Conservation (phyloP, 2,888 invertebrate species). For the Eremobia ochroleuca region DNA sequence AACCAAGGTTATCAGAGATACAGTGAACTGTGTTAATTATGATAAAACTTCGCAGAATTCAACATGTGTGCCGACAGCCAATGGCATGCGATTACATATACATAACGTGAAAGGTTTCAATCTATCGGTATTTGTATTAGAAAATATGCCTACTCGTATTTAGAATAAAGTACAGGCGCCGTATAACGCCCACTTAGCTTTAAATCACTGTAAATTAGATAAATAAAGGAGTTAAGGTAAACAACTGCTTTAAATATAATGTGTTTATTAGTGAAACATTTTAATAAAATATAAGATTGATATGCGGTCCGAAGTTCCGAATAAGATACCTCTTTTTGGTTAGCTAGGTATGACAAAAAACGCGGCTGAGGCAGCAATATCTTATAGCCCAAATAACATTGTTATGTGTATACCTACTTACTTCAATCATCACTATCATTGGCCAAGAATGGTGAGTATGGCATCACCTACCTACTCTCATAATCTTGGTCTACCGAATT, state of each 20-base stretch:
- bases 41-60: conserved; percentile 51
- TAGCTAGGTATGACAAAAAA: background rate
- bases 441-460: background rate
- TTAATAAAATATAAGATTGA: background rate
- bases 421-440: background rate
- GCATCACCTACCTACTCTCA: background rate
- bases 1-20: conserved; percentile 31
- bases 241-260: too few species aligned
- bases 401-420: too few species aligned
- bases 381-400: background rate
- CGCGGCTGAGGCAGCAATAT: background rate
- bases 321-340: too few species aligned
- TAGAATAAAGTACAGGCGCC: too few species aligned
- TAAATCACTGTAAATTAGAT: too few species aligned
- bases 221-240: too few species aligned
- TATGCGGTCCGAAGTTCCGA: too few species aligned
- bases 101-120: conserved; percentile 27
- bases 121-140: conserved; percentile 3
- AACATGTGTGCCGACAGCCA: conserved; percentile 17
- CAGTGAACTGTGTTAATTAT: conserved; percentile 38
- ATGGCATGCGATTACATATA: conserved; percentile 29
- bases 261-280: too few species aligned
- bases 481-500: too few species aligned
- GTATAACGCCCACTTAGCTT: too few species aligned
- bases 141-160: too few species aligned